A percentile compares a stretch with the other conserved stretches of the same genome.
phyloP scores from a whole-genome alignment of 2,797 vertebrate genomes.

The Carapus acus region DNA sequence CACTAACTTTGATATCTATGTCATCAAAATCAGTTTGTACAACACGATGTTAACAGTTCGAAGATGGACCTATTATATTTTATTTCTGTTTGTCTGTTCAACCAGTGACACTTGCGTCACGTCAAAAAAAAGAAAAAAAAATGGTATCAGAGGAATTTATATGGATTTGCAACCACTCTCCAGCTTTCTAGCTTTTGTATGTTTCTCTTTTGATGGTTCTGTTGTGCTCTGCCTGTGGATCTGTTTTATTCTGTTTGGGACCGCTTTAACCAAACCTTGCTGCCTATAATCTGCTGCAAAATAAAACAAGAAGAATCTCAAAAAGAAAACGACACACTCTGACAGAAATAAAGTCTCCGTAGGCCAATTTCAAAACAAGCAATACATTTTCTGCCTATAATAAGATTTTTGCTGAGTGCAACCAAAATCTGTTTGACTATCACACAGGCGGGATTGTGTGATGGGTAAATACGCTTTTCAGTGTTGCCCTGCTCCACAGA shows the following conservation, averaged over 20 bases:
- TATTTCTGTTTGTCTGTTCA: no score
- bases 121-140: no score
- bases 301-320: slow-evolving; percentile 25
- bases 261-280: slow-evolving; percentile 14
- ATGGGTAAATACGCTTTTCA: slow-evolving; percentile 3
- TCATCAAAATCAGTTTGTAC: background rate
- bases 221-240: slow-evolving; percentile 24
- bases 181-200: no score
- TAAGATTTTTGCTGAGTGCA: slow-evolving; percentile 7
- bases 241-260: slow-evolving; percentile 34
- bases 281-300: slow-evolving; percentile 22
- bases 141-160: no score
- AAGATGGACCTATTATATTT: no score
- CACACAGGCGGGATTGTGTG: slow-evolving; percentile 3
- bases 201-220: no score
- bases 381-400: slow-evolving; percentile 8
- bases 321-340: slow-evolving; percentile 6
- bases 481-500: slow-evolving; percentile 12
- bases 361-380: slow-evolving; percentile 16
- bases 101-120: no score
- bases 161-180: no score
- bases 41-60: slow-evolving; percentile 22
- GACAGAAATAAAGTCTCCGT: slow-evolving; percentile 17
- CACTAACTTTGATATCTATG: background rate
- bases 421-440: slow-evolving; percentile 5